Evolutionary conservation across 2,888 invertebrate species (phyloP), one percentile per base, ranked within the genome.

Genomic region (Drosophila conformis): DNA sequence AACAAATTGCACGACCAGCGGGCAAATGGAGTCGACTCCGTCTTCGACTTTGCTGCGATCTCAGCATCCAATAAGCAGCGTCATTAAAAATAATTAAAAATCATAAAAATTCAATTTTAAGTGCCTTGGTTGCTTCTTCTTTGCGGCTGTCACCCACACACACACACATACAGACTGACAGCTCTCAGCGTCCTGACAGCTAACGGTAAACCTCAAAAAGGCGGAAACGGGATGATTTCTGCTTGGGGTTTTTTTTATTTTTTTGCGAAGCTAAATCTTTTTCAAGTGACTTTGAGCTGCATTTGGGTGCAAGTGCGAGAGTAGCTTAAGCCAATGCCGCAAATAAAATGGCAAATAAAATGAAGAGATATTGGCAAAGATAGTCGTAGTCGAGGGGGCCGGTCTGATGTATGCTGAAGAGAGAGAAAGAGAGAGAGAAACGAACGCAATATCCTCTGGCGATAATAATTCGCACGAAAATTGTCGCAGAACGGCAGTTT

Each of bases 51-150:
- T n/a, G 2, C 33, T 51, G 29, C 15, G 4, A 65, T 38, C 8
- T 15, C 38, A 42, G 13, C 42, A 31, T 49, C 57, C 87, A 90
- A 89, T 89, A 91, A 91, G 89, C 82, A 85, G 80, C 82, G 83
- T 89, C 91, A 90, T 91, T 91, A 91, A 91, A 91, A 91, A 90
- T 90, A 90, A 90, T 90, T 91, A 91, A 90, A 90, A 90, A 90
- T 90, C 91, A 90, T 91, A 90, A 91, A 90, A 91, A 85, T 88
- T 91, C 88, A 90, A 90, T 90, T 90, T 87, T 83, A 90, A 87
- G 90, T 85, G 81, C 83, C 75, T 71, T 79, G 73, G 76, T 75
- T 71, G 78, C 52, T 57, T 68, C 69, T 82, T 68, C 70, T 68
- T 78, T 76, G 56, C 62, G 51, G 61, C 40, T 42, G 25, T 25